Base-by-base conservation (phyloP, 2,888 invertebrate species). In the Theodoxus fluviatilis region DNA sequence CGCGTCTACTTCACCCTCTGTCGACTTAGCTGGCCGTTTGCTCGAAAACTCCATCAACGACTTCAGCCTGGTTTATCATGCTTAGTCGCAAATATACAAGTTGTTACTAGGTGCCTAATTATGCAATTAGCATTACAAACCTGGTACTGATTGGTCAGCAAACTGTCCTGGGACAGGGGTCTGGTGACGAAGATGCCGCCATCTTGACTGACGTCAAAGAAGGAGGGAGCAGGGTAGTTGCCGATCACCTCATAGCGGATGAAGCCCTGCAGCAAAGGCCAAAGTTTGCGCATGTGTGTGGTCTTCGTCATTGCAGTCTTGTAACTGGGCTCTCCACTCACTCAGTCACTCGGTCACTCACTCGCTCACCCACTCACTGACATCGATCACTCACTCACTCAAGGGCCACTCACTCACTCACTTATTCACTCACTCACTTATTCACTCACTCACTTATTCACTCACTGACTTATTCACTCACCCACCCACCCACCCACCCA, bases 221-320 rank as follows among this genome's bases (percentile, higher is more conserved):
- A 83, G 2, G 78, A 78, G 7, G 82, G 77, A 1, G 81, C 81
- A 0, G 80, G 74, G 28, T 79, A 77, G 57, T 77, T 79, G 4
- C 79, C 78, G 49, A 80, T 79, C 3, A 81, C 75, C 47, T 74
- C 71, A 74, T 82, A 85, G 35, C 72, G 66, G 35, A 84, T 75
- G 6, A 49, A 31, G 18, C 81, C 83, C 80, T 79, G 71, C 12
- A 71, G 28, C 22, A 61, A 69, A n/a, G n/a, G n/a, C n/a, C n/a
- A n/a, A n/a, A n/a, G n/a, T n/a, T n/a, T n/a, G n/a, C n/a, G n/a
- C n/a, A n/a, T n/a, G n/a, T n/a, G n/a, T n/a, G n/a, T n/a, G n/a
- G n/a, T n/a, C n/a, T n/a, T n/a, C n/a, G n/a, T n/a, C n/a, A n/a
- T n/a, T n/a, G n/a, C 7, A 55, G n/a, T 52, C 7, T 43, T 7